Evolutionary conservation across 2,888 invertebrate species (phyloP).

Genomic region (Tuberolachnus salignus): DNA sequence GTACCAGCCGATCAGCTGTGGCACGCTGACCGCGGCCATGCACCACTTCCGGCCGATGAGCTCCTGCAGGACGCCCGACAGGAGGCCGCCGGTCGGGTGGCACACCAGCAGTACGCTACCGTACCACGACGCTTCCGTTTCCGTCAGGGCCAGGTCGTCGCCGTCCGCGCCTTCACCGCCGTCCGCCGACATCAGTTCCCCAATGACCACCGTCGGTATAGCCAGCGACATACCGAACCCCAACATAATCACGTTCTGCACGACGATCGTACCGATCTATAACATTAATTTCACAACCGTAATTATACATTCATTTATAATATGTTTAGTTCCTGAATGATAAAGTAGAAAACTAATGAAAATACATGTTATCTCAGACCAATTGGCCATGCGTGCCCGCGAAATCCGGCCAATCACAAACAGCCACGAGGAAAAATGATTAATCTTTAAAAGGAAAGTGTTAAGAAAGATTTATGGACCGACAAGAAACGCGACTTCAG

Average conservation of each 20-base stretch:
- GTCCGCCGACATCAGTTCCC: conserved; percentile 64
- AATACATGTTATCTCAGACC: too few relatives aligned
- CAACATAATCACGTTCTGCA: conserved; percentile 67
- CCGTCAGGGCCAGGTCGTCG: conserved; percentile 5
- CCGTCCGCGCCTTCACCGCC: conserved; percentile 62
- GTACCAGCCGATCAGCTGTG: conserved; percentile 68
- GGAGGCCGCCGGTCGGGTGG: conserved; percentile 68
- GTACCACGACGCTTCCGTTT: conserved; percentile 60
- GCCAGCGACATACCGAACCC: conserved; percentile 69
- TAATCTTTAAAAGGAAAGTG: too few relatives aligned
- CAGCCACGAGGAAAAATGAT: too few relatives aligned
- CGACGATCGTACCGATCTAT: conserved; percentile 67
- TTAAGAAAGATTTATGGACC: too few relatives aligned
- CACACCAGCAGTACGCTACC: conserved; percentile 68
- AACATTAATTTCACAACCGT: too few relatives aligned
- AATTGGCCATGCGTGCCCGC: too few relatives aligned
- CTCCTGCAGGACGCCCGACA: conserved; percentile 68
- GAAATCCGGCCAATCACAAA: too few relatives aligned
- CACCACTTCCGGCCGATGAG: conserved; percentile 67
- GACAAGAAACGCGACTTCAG: too few relatives aligned
- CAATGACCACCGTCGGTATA: conserved; percentile 69
- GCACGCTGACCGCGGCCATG: conserved; percentile 68
- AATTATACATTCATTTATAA: too few relatives aligned
- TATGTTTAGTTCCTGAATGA: too few relatives aligned
- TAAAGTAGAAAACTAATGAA: too few relatives aligned